Conservation (phyloP, 2,797 vertebrate genomes). For the Notolabrus celidotus region DNA sequence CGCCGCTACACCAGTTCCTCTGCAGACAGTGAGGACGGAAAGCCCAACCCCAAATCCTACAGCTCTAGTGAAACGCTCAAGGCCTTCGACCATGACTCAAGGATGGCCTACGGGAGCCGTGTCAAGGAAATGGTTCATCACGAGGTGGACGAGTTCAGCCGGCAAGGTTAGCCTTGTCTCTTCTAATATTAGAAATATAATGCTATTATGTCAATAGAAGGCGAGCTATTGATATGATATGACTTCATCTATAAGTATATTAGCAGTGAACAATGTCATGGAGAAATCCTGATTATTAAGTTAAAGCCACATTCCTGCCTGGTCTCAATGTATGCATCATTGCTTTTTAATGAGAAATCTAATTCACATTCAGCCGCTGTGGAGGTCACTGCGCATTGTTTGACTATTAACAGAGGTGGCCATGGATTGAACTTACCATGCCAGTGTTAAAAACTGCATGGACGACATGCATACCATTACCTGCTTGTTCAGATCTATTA, state of each 20-base stretch:
- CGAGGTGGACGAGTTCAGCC: slow-evolving; percentile 94
- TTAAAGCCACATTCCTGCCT: slow-evolving; percentile 37
- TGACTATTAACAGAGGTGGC: slow-evolving; percentile 30
- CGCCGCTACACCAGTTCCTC: slow-evolving; percentile 97
- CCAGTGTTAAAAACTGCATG: slow-evolving; percentile 48
- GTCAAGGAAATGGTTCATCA: slow-evolving; percentile 97
- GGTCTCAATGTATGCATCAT: slow-evolving; percentile 35
- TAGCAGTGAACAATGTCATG: slow-evolving; percentile 39
- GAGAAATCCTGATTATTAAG: slow-evolving; percentile 45
- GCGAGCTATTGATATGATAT: slow-evolving; percentile 10
- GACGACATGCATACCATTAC: slow-evolving; percentile 29
- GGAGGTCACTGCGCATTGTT: slow-evolving; percentile 45
- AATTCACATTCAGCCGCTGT: slow-evolving; percentile 40
- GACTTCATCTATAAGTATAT: slow-evolving; percentile 22
- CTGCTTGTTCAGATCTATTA: slow-evolving; percentile 37
- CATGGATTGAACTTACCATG: slow-evolving; percentile 29
- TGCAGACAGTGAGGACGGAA: slow-evolving; percentile 94
- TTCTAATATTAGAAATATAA: slow-evolving; percentile 3
- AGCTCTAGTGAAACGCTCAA: slow-evolving; percentile 99
- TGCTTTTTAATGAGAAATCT: slow-evolving; percentile 58
- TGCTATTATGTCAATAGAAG: not conserved
- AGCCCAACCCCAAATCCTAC: slow-evolving; percentile 94
- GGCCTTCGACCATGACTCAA: slow-evolving; percentile 96
- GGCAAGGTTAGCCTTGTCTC: slow-evolving; percentile 85
- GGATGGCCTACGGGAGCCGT: slow-evolving; percentile 90